Base-by-base conservation (phyloP, 30 jellyfish, hydroid and myxozoan genomes). In the Sanderia malayensis region DNA sequence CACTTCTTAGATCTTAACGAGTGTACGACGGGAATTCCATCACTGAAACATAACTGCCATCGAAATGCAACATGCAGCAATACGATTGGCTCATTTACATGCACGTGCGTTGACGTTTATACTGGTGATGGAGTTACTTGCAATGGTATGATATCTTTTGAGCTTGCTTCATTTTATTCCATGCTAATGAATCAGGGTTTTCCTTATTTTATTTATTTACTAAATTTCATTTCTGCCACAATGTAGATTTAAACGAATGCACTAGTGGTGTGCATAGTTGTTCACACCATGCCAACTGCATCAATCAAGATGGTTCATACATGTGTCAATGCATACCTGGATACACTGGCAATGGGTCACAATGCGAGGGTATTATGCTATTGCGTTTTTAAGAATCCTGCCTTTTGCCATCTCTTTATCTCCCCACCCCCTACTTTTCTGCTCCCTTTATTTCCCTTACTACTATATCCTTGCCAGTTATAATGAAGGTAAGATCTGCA, bases 121-220 rank as follows among this genome's bases (percentile, higher is more conserved):
- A 29, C 74, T 1, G 97, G 97, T 31, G 31, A 61, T 53, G 97
- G 95, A 44, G 37, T 37, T 29, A 27, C 28, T 0, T 89, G 97
- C 58, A 2, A 26, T 70, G 92, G 88, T 80, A 7, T 2, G 70
- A n/a, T 17, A n/a, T n/a, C n/a, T n/a, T n/a, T n/a, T n/a, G n/a
- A n/a, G n/a, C n/a, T n/a, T n/a, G n/a, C n/a, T n/a, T n/a, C n/a
- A n/a, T n/a, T n/a, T n/a, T n/a, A n/a, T n/a, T n/a, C n/a, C n/a
- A n/a, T n/a, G n/a, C n/a, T n/a, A n/a, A n/a, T n/a, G n/a, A n/a
- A n/a, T n/a, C n/a, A n/a, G n/a, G n/a, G n/a, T n/a, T n/a, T n/a
- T n/a, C n/a, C n/a, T n/a, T n/a, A n/a, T n/a, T n/a, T n/a, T n/a
- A n/a, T n/a, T n/a, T n/a, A n/a, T n/a, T n/a, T n/a, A n/a, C n/a